These are phyloP conservation scores for Triops longicaudatus DNA, from an alignment of 1,140 invertebrate species.

Conservation along the genomic window DNA sequence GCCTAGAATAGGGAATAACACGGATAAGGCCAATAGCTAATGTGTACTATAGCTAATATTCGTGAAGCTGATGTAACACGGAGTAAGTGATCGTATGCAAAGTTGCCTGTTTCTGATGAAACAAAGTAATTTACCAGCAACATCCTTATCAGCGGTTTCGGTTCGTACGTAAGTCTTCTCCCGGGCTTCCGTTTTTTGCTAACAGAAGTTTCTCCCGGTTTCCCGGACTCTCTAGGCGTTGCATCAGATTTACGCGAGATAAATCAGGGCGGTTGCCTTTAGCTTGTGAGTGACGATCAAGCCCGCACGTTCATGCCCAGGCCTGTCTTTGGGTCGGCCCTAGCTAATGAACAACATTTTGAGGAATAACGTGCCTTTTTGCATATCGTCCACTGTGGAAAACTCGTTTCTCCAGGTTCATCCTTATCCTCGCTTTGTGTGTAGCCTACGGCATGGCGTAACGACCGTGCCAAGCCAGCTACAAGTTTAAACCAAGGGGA, in stretches of 20 bases:
- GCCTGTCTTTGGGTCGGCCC: not conserved
- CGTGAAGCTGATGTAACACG: no score
- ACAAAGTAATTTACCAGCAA: not conserved
- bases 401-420: not conserved
- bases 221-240: not conserved
- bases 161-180: not conserved
- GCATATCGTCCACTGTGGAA: not conserved
- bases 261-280: not conserved
- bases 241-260: not conserved
- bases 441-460: not conserved
- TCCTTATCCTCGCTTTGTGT: not conserved
- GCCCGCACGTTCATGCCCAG: not conserved
- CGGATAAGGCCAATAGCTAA: no score
- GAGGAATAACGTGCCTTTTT: not conserved
- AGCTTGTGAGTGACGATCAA: not conserved
- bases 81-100: not conserved
- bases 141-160: not conserved
- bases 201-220: not conserved
- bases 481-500: not conserved
- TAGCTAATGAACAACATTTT: not conserved
- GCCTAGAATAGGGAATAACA: no score
- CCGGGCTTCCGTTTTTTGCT: not conserved
- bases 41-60: no score
- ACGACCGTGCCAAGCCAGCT: not conserved
- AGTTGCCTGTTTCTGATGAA: not conserved